Conservation (phyloP, 2,797 vertebrate genomes). For the Chlorospingus flavigularis region DNA sequence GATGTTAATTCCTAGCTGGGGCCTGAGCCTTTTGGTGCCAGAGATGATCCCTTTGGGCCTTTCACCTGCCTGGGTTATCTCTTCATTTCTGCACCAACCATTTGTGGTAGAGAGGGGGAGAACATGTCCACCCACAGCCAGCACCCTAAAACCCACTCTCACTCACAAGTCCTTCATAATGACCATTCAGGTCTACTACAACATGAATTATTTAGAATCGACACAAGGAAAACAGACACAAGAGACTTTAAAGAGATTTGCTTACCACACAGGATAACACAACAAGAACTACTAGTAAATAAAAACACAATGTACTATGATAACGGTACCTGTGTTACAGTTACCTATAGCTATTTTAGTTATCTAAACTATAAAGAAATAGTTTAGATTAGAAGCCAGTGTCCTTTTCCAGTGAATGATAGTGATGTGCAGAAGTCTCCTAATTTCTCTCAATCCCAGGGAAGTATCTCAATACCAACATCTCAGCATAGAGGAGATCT, state of each 20-base stretch:
- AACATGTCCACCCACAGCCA: background rate
- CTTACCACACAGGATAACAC: background rate
- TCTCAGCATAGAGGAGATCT: background rate
- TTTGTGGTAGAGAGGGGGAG: background rate
- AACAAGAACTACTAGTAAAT: background rate
- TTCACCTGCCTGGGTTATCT: background rate
- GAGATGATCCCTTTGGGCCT: background rate
- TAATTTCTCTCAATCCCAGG: background rate
- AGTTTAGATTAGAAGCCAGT: background rate
- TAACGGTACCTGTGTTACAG: background rate
- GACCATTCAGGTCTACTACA: background rate
- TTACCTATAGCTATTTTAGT: background rate
- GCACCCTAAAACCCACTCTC: background rate
- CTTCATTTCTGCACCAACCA: background rate
- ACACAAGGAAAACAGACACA: background rate
- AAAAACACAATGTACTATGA: accelerated
- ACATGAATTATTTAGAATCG: background rate
- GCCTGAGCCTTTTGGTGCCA: background rate
- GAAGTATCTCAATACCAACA: accelerated
- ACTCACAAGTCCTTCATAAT: background rate
- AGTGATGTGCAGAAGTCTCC: background rate
- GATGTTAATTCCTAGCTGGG: background rate
- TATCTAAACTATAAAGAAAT: background rate
- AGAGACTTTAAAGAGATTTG: background rate
- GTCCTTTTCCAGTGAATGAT: background rate